These are phyloP conservation scores for Antechinus flavipes DNA, from an alignment of 2,113 vertebrate species.

Conservation along the genomic window DNA sequence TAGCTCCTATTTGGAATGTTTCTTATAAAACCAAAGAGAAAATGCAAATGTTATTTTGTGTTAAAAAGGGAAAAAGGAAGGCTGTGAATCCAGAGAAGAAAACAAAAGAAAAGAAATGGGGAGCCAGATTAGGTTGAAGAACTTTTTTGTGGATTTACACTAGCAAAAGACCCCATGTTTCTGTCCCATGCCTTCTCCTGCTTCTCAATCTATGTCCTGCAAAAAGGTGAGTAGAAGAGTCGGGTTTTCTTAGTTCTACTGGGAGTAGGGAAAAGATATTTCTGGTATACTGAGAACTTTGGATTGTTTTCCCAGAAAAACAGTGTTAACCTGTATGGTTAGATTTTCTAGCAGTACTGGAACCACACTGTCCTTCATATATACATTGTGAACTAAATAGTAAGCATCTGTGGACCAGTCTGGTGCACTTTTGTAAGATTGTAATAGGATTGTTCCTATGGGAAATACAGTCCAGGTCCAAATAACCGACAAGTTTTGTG, in stretches of 20 bases:
- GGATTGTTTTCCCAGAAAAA: background rate
- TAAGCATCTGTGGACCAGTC: background rate
- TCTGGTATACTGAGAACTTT: background rate
- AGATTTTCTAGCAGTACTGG: background rate
- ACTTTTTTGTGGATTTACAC: background rate
- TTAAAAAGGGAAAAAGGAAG: background rate
- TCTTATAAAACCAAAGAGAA: background rate
- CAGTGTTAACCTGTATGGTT: background rate
- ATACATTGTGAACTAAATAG: background rate
- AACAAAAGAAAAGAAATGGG: background rate
- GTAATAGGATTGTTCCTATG: background rate
- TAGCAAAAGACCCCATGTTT: background rate
- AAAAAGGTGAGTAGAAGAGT: background rate
- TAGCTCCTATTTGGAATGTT: background rate
- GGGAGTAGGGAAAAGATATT: background rate
- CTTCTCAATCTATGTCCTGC: background rate
- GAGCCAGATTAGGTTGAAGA: background rate
- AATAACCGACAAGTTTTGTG: background rate
- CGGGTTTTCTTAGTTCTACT: background rate
- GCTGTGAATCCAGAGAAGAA: background rate
- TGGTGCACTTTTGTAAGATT: background rate
- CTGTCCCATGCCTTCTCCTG: background rate
- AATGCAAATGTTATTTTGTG: background rate
- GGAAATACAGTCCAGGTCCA: background rate
- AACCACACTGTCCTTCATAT: background rate